Evolutionary conservation across 1,140 invertebrate species (phyloP), one percentile per base, ranked within the genome.

Genomic region (Leptoteleia sp.): DNA sequence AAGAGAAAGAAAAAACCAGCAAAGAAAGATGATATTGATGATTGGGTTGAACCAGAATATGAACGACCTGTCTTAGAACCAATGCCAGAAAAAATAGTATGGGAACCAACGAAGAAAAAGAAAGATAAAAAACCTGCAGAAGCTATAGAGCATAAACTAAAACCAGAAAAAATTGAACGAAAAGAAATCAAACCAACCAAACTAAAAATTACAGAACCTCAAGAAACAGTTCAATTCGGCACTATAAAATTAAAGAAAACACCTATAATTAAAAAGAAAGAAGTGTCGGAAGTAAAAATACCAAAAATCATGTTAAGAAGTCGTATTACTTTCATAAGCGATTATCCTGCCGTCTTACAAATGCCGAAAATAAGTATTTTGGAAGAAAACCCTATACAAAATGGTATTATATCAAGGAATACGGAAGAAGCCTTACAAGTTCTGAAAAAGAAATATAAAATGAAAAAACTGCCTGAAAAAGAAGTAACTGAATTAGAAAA

Each of bases 341-440:
- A 93, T 61, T 94, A 92, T 89, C 93, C 93, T 13, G 89, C 92
- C 59, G 75, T 87, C 71, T 82, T 91, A 67, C 82, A 90, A 27
- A 88, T 88, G 62, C 90, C 91, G 1, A 55, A 84, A 11, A 87
- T 93, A 11, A 90, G 87, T 9, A 81, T 83, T 43, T 59, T 93
- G 1, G 89, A 91, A 79, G 90, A 91, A 79, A 90, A 92, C 80
- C 87, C 88, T 65, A 89, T 90, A 11, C 90, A 94, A 85, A 89
- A 90, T 81, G 94, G 94, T 17, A 91, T 93, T 64, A 73, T 94
- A 12, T 94, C 93, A 0, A 89, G 94, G 86, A 94, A 94, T 86
- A 87, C 93, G 0, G 91, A 92, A 85, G 93, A 94, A 88, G 93
- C 93, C 1, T 81, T 91, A 33, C 91, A 92, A 85, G 71, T 93